Percentiles rank a stretch among this genome's conserved stretches.
Conservation (phyloP, 37 sponge, comb jelly and placozoan species). For the Tethya wilhelma region DNA sequence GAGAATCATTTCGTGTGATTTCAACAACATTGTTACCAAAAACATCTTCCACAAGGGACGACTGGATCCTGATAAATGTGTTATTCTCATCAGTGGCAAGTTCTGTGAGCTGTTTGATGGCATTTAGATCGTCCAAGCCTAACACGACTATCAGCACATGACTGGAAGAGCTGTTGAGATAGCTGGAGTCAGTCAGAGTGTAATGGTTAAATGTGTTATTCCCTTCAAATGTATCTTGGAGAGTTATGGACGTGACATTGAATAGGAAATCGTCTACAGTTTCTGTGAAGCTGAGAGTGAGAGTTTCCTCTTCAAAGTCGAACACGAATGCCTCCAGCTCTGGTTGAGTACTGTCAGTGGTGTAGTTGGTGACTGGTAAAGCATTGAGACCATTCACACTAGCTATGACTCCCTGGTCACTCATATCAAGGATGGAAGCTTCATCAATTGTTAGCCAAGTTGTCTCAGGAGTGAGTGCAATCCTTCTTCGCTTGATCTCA, state of each 20-base stretch:
- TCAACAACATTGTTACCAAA: slow-evolving; percentile 68
- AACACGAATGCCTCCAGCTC: slow-evolving; percentile 56
- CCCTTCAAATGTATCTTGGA: slow-evolving; percentile 74
- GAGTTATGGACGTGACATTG: slow-evolving; percentile 68
- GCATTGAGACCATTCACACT: slow-evolving; percentile 59
- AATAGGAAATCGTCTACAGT: slow-evolving; percentile 69
- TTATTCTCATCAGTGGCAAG: slow-evolving; percentile 58
- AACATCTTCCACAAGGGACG: slow-evolving; percentile 70
- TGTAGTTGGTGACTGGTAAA: slow-evolving; percentile 48
- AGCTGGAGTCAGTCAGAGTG: slow-evolving; percentile 60
- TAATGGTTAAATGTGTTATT: slow-evolving; percentile 67
- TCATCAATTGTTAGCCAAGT: slow-evolving; percentile 77
- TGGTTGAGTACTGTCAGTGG: slow-evolving; percentile 76
- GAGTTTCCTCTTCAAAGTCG: slow-evolving; percentile 50
- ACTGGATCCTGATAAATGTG: slow-evolving; percentile 61
- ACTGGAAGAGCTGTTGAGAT: slow-evolving; percentile 27
- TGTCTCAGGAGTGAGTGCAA: slow-evolving; percentile 62
- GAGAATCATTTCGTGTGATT: slow-evolving; percentile 22
- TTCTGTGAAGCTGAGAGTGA: slow-evolving; percentile 81
- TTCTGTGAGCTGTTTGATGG: slow-evolving; percentile 66
- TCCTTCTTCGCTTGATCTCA: slow-evolving; percentile 81
- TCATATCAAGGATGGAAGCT: slow-evolving; percentile 78
- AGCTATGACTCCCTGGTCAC: slow-evolving; percentile 56
- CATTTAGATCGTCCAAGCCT: slow-evolving; percentile 70
- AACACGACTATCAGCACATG: slow-evolving; percentile 43